Conservation (phyloP, 1,140 invertebrate genomes). For the Drosophila aff. region DNA sequence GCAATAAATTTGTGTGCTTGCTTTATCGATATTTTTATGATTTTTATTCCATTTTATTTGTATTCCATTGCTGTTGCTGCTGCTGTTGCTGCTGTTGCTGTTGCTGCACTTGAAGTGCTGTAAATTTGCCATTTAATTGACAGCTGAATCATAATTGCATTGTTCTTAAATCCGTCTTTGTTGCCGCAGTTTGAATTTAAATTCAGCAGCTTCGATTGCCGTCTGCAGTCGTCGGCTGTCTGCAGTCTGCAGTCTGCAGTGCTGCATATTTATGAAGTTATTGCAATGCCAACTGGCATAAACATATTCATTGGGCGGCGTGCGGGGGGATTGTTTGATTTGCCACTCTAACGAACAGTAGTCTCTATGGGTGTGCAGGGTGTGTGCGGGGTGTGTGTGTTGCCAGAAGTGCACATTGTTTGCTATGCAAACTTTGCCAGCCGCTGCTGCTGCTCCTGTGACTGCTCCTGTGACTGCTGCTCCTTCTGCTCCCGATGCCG, state of each 20-base stretch:
- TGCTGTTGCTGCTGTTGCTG: not conserved
- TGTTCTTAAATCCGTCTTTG: slow-evolving; percentile 41
- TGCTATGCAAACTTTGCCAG: slow-evolving; percentile 57
- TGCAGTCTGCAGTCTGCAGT: slow-evolving; percentile 1
- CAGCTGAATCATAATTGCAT: slow-evolving; percentile 55
- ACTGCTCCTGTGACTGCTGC: slow-evolving; percentile 22
- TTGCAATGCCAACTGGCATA: slow-evolving; percentile 57
- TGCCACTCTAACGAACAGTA: slow-evolving; percentile 51
- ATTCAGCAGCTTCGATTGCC: slow-evolving; percentile 39
- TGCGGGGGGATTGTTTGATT: slow-evolving; percentile 37
- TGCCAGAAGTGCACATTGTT: slow-evolving; percentile 60
- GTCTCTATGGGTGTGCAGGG: slow-evolving; percentile 2
- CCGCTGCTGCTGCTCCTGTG: slow-evolving; percentile 28
- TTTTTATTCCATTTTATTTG: slow-evolving; percentile 43
- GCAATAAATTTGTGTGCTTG: slow-evolving; percentile 51
- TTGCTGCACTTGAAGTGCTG: slow-evolving; percentile 41
- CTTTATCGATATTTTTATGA: slow-evolving; percentile 58
- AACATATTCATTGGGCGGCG: slow-evolving; percentile 46
- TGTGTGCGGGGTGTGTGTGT: slow-evolving; percentile 7
- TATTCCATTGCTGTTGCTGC: slow-evolving; percentile 19
- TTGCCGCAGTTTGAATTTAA: slow-evolving; percentile 42
- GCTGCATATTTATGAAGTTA: slow-evolving; percentile 59
- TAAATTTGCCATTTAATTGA: slow-evolving; percentile 63
- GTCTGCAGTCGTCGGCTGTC: not conserved
- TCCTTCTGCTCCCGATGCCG: slow-evolving; percentile 1